Base-by-base conservation (phyloP, 2,113 vertebrate genomes). In the Sphaerodactylus townsendi region DNA sequence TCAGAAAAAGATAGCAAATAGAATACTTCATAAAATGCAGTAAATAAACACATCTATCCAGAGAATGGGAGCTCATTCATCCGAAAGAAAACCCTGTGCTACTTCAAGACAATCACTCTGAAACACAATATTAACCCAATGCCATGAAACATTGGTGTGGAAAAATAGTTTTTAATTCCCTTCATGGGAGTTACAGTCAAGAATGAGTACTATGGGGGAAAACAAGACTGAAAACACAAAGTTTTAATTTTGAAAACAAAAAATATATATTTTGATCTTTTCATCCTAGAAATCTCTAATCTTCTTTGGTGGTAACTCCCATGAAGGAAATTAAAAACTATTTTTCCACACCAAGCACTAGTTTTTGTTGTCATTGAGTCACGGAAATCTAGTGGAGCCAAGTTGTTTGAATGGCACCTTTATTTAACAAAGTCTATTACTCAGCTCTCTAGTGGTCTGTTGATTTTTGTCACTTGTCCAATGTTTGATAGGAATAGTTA, bases 11-110 rank as follows among this genome's bases (percentile, higher is more conserved):
- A 86, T 41, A 87, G 82, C 85, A 70, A 75, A 77, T 13, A 81
- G 59, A 41, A 83, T 44, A 41, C 41, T 85, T 80, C 75, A 86
- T 89, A 86, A 93, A 92, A 89, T 78, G 8, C 50, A 87, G 75
- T 80, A 69, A 83, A 85, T 88, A 90, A 90, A 87, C 30, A 81
- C 44, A 82, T 62, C 59, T 88, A 79, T 35, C 71, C 56, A 84
- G 83, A 87, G 81, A 89, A 76, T 77, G 81, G 0, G 15, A 86
- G 15, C 48, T 81, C 68, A 48, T 85, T 89, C 64, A 90, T 81
- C 2, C n/a, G 68, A 66, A 82, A 87, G 50, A 71, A 86, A 17
- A 30, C 21, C 65, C 1, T 66, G 64, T 92, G 85, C 79, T 87
- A 80, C 2, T 79, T 15, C 78, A 80, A 2, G 19, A 77, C 9